Percentiles rank a stretch among this genome's conserved stretches.
Evolutionary conservation across 2,113 vertebrate genomes (phyloP).

Genomic region (Setophaga kirtlandii): DNA sequence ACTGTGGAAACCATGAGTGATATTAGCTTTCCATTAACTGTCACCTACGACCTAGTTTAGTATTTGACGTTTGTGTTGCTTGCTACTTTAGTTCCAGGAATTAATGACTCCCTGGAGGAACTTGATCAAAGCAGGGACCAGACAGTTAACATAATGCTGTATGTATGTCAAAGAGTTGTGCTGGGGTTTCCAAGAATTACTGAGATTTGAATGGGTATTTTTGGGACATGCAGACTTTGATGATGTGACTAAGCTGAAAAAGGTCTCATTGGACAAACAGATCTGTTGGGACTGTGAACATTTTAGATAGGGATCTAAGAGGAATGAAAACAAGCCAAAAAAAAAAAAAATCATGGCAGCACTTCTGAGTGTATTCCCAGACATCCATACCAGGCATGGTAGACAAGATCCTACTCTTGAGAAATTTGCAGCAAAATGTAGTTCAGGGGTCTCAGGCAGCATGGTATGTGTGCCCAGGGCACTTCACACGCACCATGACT

Average conservation of each 20-base stretch:
- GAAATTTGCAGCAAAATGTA: not conserved
- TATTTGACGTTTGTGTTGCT: not conserved
- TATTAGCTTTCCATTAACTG: not conserved
- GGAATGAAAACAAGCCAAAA: not conserved
- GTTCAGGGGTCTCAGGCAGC: not conserved
- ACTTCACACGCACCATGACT: not conserved
- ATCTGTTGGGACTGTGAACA: not conserved
- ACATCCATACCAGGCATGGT: rapidly evolving
- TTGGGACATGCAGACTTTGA: not conserved
- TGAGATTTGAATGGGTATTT: not conserved
- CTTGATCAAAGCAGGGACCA: not conserved
- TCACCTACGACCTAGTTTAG: not conserved
- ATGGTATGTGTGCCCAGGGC: no score
- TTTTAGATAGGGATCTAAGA: not conserved
- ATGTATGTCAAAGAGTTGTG: not conserved
- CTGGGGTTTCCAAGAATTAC: not conserved
- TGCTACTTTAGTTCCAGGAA: not conserved
- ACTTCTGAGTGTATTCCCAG: not conserved
- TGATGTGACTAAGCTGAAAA: not conserved
- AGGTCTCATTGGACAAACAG: not conserved
- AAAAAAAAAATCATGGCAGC: not conserved
- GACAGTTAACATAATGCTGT: not conserved
- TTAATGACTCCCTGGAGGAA: not conserved
- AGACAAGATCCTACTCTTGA: not conserved
- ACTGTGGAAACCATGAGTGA: not conserved